Base-by-base conservation (phyloP, 2,113 vertebrate species). In the Paracanthobrama guichenoti region DNA sequence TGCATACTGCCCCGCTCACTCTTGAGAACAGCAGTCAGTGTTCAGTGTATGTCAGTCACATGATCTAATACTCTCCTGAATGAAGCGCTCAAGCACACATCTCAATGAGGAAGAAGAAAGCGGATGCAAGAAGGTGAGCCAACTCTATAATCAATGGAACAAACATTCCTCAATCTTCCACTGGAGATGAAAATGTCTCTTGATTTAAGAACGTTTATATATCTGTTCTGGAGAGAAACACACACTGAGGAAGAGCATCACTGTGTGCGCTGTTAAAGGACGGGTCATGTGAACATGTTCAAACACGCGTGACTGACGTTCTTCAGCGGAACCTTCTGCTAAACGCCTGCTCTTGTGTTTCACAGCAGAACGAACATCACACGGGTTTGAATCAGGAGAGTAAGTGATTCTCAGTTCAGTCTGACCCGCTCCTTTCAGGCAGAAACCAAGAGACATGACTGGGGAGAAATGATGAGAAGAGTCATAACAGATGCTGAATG, bases 11-110 rank as follows among this genome's bases (percentile, higher is more conserved):
- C 8, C 11, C 3, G 8, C 31, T 39, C 31, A 39, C 28, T 39
- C 9, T 11, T 69, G 66, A 9, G 1, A 39, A 22, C 8, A 9
- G 55, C n/a, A 11, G 20, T 71, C 67, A 13, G 67, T 44, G 67
- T n/a, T 42, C 66, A 69, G 66, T 66, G 62, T 35, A 35, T 39
- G 22, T 69, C 67, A 72, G 69, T 44, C 69, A 24, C 69, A 46
- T 14, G 69, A 72, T 46, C 39, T 22, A 22, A 55, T 3, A 8
- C 53, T 55, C 4, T 16, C n/a, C 48, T 62, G 59, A 71, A 44
- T 12, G 20, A 13, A 71, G 16, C 26, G 20, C 64, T 67, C 64
- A 35, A 20, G 39, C 16, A 20, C 31, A 35, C 35, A n/a, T n/a
- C n/a, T n/a, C n/a, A n/a, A n/a, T n/a, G n/a, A n/a, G n/a, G n/a